Percentiles rank a stretch among this genome's conserved stretches.
phyloP scores from a whole-genome alignment of 2,113 vertebrate species.

The Elaphurus davidianus region DNA sequence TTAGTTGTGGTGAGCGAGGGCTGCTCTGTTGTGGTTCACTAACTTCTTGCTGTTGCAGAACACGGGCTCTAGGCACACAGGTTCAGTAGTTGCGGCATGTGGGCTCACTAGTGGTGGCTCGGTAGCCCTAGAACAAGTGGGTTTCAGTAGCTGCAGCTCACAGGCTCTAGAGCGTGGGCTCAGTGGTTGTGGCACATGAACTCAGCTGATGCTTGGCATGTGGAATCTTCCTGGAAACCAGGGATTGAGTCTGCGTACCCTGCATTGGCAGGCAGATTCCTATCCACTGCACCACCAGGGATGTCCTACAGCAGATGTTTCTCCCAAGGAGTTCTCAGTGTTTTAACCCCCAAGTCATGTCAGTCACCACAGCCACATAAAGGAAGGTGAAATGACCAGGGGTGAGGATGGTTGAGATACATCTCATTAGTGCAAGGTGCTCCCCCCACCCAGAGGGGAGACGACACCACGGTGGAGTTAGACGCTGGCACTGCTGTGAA shows the following conservation, averaged over 20 bases:
- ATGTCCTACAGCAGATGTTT: background rate
- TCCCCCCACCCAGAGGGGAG: background rate
- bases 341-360: background rate
- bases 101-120: background rate
- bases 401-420: background rate
- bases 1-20: background rate
- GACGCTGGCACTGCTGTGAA: accelerated
- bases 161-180: background rate
- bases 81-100: background rate
- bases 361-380: background rate
- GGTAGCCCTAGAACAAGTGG: background rate
- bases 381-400: background rate
- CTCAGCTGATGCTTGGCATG: background rate
- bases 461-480: background rate
- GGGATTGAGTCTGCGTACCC: background rate
- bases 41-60: background rate
- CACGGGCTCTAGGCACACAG: background rate
- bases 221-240: background rate
- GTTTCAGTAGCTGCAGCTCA: background rate
- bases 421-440: accelerated
- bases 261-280: background rate
- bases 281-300: background rate
- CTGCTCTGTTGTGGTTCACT: background rate
- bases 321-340: background rate
- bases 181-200: background rate